phyloP scores from a whole-genome alignment of 2,797 vertebrate species.

The Mycteria americana region DNA sequence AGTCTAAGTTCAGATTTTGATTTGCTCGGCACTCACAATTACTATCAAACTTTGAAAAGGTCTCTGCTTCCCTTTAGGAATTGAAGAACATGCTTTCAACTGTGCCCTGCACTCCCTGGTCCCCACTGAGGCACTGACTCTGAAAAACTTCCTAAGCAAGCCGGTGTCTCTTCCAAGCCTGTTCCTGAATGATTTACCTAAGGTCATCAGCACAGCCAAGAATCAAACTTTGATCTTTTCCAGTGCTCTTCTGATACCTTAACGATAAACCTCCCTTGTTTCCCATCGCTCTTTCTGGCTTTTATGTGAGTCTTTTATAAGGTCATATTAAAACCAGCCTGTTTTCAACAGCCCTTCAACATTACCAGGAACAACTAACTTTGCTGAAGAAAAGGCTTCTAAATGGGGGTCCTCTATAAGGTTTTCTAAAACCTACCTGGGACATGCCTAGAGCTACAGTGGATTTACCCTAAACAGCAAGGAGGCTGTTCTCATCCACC shows the following conservation, averaged over 20 bases:
- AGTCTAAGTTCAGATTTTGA: neutral
- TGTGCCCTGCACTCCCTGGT: neutral
- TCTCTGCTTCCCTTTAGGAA: neutral
- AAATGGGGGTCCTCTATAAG: neutral
- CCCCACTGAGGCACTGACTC: neutral
- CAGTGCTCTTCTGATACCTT: neutral
- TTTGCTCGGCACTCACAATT: neutral
- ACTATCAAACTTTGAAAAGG: neutral
- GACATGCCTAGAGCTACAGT: neutral
- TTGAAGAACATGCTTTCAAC: neutral
- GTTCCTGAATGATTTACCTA: neutral
- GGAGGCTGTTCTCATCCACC: neutral
- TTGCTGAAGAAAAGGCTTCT: neutral
- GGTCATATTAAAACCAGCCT: neutral
- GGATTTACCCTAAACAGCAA: neutral
- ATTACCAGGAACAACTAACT: neutral
- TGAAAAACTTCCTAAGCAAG: neutral
- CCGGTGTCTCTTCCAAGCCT: neutral
- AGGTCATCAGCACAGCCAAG: neutral
- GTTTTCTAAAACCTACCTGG: neutral
- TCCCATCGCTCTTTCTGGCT: neutral
- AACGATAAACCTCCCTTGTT: neutral
- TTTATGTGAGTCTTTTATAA: neutral
- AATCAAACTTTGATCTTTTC: neutral
- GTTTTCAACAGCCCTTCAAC: neutral